phyloP scores from a whole-genome alignment of 2,797 vertebrate genomes.

The Sarcoramphus papa region DNA sequence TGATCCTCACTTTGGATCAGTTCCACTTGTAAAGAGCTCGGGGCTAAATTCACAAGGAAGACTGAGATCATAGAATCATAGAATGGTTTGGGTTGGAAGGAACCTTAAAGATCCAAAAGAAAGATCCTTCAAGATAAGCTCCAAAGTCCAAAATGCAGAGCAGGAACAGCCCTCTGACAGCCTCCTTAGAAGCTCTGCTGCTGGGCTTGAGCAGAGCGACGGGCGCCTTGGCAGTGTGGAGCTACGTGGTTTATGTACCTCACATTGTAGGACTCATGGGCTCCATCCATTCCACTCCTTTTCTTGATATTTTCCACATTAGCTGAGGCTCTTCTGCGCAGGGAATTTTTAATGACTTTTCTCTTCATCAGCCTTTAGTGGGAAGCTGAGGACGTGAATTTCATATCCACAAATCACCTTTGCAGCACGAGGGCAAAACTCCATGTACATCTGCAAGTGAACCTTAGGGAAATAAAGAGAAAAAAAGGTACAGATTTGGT shows the following conservation, averaged over 20 bases:
- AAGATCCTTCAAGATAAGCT: background rate
- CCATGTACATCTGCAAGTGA: background rate
- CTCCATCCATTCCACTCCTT: background rate
- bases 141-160: background rate
- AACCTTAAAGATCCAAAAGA: background rate
- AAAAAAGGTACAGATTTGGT: background rate
- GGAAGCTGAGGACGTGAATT: background rate
- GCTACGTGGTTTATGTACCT: fast-evolving
- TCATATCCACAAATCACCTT: background rate
- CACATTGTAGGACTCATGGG: fast-evolving
- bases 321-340: background rate
- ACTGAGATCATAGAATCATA: background rate
- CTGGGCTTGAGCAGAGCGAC: background rate
- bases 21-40: background rate
- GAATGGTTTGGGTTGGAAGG: background rate
- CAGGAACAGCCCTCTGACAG: background rate
- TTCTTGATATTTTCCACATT: background rate
- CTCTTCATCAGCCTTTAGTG: background rate
- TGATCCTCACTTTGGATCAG: background rate
- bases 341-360: background rate
- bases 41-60: background rate
- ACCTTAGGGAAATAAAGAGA: background rate
- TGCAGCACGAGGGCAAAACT: background rate
- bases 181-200: background rate
- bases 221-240: background rate